These are phyloP conservation scores for Gryllus bimaculatus DNA, from an alignment of 1,140 invertebrate genomes.

Conservation along the genomic window DNA sequence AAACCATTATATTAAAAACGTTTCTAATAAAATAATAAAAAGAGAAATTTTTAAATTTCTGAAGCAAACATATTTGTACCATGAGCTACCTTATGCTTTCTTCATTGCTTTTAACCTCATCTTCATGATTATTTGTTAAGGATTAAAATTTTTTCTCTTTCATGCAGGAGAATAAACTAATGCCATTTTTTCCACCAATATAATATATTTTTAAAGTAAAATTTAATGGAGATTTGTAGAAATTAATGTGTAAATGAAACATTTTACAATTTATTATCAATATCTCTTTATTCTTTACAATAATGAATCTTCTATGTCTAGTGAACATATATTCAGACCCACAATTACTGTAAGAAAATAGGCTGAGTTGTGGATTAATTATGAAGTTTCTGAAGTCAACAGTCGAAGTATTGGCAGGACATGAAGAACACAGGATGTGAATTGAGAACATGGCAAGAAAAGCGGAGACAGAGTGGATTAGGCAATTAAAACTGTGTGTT, in stretches of 20 bases:
- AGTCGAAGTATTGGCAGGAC: background rate
- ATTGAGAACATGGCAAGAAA: constrained; percentile 8
- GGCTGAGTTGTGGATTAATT: background rate
- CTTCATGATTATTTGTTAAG: no score
- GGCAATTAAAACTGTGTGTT: constrained; percentile 10
- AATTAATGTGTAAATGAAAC: background rate
- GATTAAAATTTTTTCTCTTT: no score
- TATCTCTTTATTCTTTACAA: constrained; percentile 10
- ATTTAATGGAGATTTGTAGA: no score
- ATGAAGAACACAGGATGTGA: background rate
- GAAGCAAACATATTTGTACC: no score
- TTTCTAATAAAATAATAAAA: no score
- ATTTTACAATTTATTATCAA: background rate
- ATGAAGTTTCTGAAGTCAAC: background rate
- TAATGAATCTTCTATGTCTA: constrained; percentile 15
- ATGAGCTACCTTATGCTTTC: no score
- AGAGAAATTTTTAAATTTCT: no score
- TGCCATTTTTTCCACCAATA: no score
- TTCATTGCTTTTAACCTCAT: no score
- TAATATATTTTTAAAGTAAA: no score
- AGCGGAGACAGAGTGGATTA: background rate
- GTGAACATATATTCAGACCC: constrained; percentile 14
- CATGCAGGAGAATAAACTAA: no score
- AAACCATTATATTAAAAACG: no score
- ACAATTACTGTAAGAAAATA: constrained; percentile 2